Base-by-base conservation (phyloP, 2,888 invertebrate genomes). In the Pantelozetes paolii region DNA sequence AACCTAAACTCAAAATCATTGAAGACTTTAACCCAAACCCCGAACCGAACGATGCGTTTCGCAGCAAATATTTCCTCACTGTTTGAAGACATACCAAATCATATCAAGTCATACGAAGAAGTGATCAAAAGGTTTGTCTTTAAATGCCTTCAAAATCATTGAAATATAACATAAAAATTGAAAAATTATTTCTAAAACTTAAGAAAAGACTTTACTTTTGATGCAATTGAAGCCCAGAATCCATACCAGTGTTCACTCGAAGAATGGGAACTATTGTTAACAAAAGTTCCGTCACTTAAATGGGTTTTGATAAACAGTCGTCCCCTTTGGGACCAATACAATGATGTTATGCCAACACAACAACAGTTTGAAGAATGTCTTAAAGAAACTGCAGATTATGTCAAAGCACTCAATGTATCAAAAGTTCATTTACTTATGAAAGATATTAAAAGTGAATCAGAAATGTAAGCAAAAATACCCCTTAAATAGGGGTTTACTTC, bases 191-290 rank as follows among this genome's bases (percentile, higher is more conserved):
- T 70, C 42, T 72, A 69, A 23, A 30, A 23, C 20, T 40, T 11
- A 8, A 74, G 74, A 71, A 72, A 71, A 26, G 74, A 74, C 30
- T 74, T 59, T 18, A 69, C 23, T 20, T 74, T 74, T 45, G 57
- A 71, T 40, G 71, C 71, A 1, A 59, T 75, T 23, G 75, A 75
- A 72, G 75, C 71, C 71, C 74, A 74, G 45, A 67, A 74, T 69
- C 75, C 75, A 13, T 75, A 75, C 54, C 20, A 71, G 23, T 23
- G 67, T 30, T 40, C 74, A 13, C 42, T 72, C 6, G 71, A 67
- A 32, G 75, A 75, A 26, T 75, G 74, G 74, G 50, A 45, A 42
- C 42, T 59, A n/a, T 32, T 72, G 15, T 54, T 72, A 42, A 23
- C 20, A n/a, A n/a, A 32, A 23, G 48, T 48, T 67, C 62, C 36